Base-by-base conservation (phyloP, 2,888 invertebrate species). In the Pteria penguin region DNA sequence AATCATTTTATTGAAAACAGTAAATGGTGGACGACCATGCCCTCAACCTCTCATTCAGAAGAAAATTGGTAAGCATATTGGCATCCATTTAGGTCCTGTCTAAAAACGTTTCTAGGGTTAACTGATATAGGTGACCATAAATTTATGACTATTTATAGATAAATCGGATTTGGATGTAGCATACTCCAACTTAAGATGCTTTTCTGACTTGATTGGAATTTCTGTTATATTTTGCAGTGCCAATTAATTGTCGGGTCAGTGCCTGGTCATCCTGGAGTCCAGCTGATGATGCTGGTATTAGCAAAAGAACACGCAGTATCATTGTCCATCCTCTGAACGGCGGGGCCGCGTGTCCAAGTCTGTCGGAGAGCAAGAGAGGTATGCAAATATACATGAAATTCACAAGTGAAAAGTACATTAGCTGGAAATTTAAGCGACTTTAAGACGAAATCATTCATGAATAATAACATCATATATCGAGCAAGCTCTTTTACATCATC, bases 241-340 rank as follows among this genome's bases (percentile, higher is more conserved):
- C 68, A 24, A 52, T 69, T 26, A 31, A 69, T 26, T 69, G 68
- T 69, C 24, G 26, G 18, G 68, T 69, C 11, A 60, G 57, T 22
- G 26, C 26, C 5, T 69, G 68, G 68, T 33, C 57, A 22, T 29
- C 29, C 29, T 69, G 68, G 68, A 55, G 68, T 26, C 24, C 22
- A 57, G 24, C 57, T 8, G 68, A 69, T 33, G 68, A 69, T 58
- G 58, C 18, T 26, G 68, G 68, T 8, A 18, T 58, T 14, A 58
- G 58, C 31, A 57, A n/a, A 5, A 18, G 68, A 58, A 11, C 29
- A 58, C 29, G 68, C 18, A 32, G 33, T 54, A 58, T 69, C 14
- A 22, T 36, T 11, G 36, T 58, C 18, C 27, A 36, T 3, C 68
- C 68, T 29, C 4, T 58, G 8, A 69, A 69, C 26, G 58, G 58